A percentile compares a stretch with the other conserved stretches of the same genome.
These are phyloP conservation scores for Mesocricetus auratus DNA, from an alignment of 2,113 vertebrate species.

Conservation along the genomic window DNA sequence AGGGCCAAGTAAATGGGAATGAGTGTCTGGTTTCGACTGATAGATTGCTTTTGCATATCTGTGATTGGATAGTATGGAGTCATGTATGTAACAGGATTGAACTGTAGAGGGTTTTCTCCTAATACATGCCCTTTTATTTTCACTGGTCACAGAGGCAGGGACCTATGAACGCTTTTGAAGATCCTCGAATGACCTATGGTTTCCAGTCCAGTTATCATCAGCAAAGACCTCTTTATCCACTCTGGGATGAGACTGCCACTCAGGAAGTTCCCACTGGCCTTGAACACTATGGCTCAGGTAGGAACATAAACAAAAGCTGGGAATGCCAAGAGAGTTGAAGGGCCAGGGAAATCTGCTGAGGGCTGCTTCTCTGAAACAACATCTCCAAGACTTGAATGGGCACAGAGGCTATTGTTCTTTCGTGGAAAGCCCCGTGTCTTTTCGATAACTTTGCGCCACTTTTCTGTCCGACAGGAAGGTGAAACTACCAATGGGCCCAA, in stretches of 20 bases:
- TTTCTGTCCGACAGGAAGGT: conserved; percentile 49
- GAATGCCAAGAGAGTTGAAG: neutral
- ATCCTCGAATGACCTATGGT: conserved; percentile 88
- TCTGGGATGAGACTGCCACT: conserved; percentile 91
- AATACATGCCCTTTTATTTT: neutral
- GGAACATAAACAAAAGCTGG: conserved; percentile 61
- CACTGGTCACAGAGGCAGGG: conserved; percentile 89
- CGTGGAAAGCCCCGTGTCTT: conserved; percentile 10
- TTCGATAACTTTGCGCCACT: conserved; percentile 5
- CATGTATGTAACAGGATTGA: neutral
- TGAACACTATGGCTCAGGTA: conserved; percentile 92
- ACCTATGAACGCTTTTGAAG: conserved; percentile 85
- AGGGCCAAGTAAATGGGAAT: accelerated
- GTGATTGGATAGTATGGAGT: neutral
- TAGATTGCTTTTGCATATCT: neutral
- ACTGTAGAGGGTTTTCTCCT: neutral
- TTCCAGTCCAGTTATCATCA: conserved; percentile 90
- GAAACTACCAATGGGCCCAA: neutral
- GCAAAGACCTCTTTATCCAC: conserved; percentile 87
- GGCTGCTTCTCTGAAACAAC: neutral
- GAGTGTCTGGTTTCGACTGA: neutral
- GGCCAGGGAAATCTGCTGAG: neutral
- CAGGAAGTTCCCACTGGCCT: conserved; percentile 97
- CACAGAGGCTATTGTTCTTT: conserved; percentile 22
- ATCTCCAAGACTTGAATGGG: neutral